A percentile compares a stretch with the other conserved stretches of the same genome.
These are phyloP conservation scores for Bhutanitis thaidina DNA, from an alignment of 2,888 invertebrate species.

Conservation along the genomic window DNA sequence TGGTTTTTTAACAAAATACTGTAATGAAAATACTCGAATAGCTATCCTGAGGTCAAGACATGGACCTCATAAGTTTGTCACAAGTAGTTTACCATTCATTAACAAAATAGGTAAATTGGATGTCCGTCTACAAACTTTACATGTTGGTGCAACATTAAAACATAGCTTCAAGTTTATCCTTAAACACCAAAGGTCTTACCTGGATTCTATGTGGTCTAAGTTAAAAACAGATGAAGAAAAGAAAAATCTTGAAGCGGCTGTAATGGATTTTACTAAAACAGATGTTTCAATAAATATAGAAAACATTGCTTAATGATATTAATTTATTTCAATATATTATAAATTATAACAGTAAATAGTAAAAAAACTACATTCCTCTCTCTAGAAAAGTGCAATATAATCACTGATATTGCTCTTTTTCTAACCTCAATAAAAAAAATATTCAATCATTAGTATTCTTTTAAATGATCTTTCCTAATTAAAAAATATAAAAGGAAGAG, in stretches of 20 bases:
- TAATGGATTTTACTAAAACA: conserved; percentile 68
- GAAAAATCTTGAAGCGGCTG: conserved; percentile 71
- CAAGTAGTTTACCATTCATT: conserved; percentile 84
- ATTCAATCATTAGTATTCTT: too few relatives aligned
- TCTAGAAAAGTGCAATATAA: too few relatives aligned
- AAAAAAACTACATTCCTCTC: background rate
- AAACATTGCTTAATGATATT: conserved; percentile 43
- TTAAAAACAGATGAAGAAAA: conserved; percentile 83
- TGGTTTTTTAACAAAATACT: conserved; percentile 89
- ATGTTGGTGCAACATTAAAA: conserved; percentile 88
- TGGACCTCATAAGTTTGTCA: conserved; percentile 86
- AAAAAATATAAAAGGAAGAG: too few relatives aligned
- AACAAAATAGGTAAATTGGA: conserved; percentile 82
- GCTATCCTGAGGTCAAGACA: conserved; percentile 86
- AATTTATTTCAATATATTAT: conserved; percentile 1
- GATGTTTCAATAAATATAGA: conserved; percentile 69
- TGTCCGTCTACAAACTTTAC: conserved; percentile 83
- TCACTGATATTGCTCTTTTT: too few relatives aligned
- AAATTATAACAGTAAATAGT: background rate
- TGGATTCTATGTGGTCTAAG: conserved; percentile 81
- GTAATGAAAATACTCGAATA: conserved; percentile 87
- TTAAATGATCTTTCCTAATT: too few relatives aligned
- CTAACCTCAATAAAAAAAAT: too few relatives aligned
- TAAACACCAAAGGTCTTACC: conserved; percentile 82
- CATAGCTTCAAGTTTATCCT: conserved; percentile 88